Evolutionary conservation across 1,140 invertebrate species (phyloP).

Genomic region (Caenorhabditis inopinata): DNA sequence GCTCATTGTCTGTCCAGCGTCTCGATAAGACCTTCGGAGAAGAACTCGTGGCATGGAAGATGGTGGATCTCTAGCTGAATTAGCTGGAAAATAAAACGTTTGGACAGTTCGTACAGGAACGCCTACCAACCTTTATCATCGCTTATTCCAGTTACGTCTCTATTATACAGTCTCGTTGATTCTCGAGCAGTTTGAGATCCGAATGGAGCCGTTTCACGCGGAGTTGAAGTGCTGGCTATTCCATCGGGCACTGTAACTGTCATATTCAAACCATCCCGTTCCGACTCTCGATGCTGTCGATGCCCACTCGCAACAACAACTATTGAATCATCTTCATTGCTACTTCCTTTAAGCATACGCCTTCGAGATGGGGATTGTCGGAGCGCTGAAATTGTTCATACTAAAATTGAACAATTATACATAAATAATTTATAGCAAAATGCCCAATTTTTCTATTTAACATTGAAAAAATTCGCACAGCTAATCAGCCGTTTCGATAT

Average conservation of each 20-base stretch:
- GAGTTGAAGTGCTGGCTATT: neutral
- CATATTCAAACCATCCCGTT: slow-evolving; percentile 1
- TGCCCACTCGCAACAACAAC: neutral
- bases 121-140: neutral
- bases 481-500: too few species aligned
- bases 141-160: neutral
- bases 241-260: slow-evolving; percentile 6
- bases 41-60: slow-evolving; percentile 2
- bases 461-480: too few species aligned
- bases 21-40: neutral
- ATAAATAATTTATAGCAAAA: too few species aligned
- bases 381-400: slow-evolving; percentile 2
- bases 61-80: neutral
- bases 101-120: too few species aligned
- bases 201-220: neutral
- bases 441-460: too few species aligned
- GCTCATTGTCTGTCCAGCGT: neutral
- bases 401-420: neutral
- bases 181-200: slow-evolving; percentile 13
- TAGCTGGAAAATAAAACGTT: neutral
- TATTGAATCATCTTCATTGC: neutral
- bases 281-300: neutral
- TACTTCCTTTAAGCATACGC: slow-evolving; percentile 6
- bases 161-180: neutral
- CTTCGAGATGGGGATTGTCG: neutral